Conservation (phyloP, 2,888 invertebrate genomes). For the Callinectes sapidus region DNA sequence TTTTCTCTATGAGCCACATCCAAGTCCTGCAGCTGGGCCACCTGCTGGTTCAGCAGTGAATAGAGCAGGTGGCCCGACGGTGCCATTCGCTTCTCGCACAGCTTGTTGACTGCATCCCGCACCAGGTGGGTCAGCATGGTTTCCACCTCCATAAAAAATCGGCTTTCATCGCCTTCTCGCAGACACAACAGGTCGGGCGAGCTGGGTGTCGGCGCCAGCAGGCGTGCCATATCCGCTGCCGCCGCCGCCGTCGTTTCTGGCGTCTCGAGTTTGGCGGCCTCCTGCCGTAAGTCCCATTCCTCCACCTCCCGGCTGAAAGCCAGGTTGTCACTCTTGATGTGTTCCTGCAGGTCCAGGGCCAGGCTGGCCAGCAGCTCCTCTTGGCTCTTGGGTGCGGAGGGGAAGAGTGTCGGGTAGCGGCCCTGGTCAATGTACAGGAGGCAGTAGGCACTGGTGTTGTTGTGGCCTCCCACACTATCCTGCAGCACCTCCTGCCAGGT, state of each 20-base stretch:
- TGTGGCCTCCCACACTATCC: conserved; percentile 77
- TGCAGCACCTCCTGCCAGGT: conserved; percentile 77
- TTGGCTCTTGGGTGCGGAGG: conserved; percentile 41
- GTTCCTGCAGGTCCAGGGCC: conserved; percentile 74
- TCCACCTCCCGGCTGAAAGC: conserved; percentile 75
- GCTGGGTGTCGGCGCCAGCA: conserved; percentile 40
- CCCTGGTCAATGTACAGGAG: conserved; percentile 77
- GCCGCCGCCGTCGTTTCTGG: conserved; percentile 29
- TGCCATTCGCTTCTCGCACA: too few species aligned
- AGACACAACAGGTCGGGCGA: conserved; percentile 65
- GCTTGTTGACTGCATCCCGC: conserved; percentile 43
- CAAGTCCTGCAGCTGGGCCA: conserved; percentile 54
- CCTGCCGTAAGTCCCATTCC: conserved; percentile 75
- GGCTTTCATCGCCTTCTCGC: conserved; percentile 58
- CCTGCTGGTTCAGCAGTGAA: conserved; percentile 48
- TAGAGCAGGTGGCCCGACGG: conserved; percentile 34
- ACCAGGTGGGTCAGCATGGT: conserved; percentile 66
- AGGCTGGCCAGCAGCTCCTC: conserved; percentile 56
- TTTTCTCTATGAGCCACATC: conserved; percentile 53
- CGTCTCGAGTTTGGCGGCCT: conserved; percentile 58
- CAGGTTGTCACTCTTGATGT: conserved; percentile 76
- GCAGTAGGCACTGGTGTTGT: conserved; percentile 78
- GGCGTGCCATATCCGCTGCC: neutral
- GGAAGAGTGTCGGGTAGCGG: conserved; percentile 73
- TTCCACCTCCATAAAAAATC: conserved; percentile 62